Evolutionary conservation across 2,797 vertebrate species (phyloP).

Genomic region (Sciaenops ocellatus): DNA sequence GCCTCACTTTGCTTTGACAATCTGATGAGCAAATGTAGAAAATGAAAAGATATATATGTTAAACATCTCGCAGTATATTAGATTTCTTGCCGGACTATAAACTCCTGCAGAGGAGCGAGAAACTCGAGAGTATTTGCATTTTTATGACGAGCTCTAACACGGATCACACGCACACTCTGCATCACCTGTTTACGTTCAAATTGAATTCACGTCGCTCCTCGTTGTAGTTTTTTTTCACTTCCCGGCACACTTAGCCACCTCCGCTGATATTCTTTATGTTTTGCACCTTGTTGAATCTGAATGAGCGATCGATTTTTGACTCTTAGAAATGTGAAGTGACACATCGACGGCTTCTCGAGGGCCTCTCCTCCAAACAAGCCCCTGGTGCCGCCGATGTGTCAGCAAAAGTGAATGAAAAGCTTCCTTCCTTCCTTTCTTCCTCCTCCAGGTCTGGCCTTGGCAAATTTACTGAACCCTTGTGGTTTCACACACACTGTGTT

Average conservation of each 20-base stretch:
- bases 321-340: conserved; percentile 54
- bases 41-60: conserved; percentile 67
- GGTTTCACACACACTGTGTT: conserved; percentile 46
- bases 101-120: conserved; percentile 36
- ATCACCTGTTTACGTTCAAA: conserved; percentile 17
- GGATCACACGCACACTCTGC: conserved; percentile 28
- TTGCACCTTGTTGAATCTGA: conserved; percentile 42
- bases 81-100: conserved; percentile 50
- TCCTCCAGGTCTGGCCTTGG: conserved; percentile 51
- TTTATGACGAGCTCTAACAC: conserved; percentile 44
- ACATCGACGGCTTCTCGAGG: conserved; percentile 51
- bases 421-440: conserved; percentile 28
- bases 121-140: conserved; percentile 51
- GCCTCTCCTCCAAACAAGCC: conserved; percentile 27
- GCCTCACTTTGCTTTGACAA: conserved; percentile 49
- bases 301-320: conserved; percentile 47
- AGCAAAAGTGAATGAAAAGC: conserved; percentile 63
- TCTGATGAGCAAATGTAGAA: conserved; percentile 54
- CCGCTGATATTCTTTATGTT: conserved; percentile 22
- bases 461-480: conserved; percentile 53
- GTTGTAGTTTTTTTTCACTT: neutral
- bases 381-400: conserved; percentile 58
- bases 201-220: conserved; percentile 7
- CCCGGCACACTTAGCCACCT: neutral
- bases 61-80: conserved; percentile 57